These are phyloP conservation scores for Frankliniella intonsa DNA, from an alignment of 2,888 invertebrate species.

Conservation along the genomic window DNA sequence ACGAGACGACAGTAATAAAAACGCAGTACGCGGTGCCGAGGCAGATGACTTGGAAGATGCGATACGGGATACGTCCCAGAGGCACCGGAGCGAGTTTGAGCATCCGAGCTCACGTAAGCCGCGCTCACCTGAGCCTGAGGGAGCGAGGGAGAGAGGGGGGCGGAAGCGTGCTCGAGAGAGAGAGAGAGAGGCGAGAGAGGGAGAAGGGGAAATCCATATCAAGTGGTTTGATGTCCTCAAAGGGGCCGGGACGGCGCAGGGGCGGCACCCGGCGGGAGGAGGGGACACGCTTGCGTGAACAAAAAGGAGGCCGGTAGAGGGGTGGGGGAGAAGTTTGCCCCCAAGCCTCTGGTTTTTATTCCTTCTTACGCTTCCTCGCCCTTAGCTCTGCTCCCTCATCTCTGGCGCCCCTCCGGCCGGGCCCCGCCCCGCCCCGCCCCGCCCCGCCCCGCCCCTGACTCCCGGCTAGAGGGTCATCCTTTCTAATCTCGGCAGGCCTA, in stretches of 20 bases:
- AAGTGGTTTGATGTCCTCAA: constrained; percentile 18
- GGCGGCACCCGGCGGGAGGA: not conserved
- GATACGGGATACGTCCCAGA: not conserved
- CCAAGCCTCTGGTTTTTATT: not conserved
- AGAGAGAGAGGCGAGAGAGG: too few relatives aligned
- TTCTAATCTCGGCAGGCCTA: not conserved
- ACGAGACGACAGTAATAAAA: not conserved
- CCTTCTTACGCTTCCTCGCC: not conserved
- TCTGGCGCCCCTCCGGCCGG: not conserved
- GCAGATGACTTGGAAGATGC: constrained; percentile 4
- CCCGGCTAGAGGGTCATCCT: not conserved
- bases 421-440: too few relatives aligned
- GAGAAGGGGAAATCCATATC: not conserved
- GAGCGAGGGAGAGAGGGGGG: too few relatives aligned
- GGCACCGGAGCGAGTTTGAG: not conserved
- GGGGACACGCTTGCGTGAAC: not conserved
- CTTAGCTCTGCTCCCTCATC: not conserved
- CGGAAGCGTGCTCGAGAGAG: too few relatives aligned
- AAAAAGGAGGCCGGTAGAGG: not conserved
- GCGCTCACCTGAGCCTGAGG: not conserved
- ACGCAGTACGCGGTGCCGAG: not conserved
- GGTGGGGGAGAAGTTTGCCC: constrained; percentile 7
- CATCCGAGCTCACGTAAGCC: not conserved
- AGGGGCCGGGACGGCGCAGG: not conserved
- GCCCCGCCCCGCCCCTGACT: too few relatives aligned